phyloP scores from a whole-genome alignment of 2,888 invertebrate species.

The Corbicula japonica region DNA sequence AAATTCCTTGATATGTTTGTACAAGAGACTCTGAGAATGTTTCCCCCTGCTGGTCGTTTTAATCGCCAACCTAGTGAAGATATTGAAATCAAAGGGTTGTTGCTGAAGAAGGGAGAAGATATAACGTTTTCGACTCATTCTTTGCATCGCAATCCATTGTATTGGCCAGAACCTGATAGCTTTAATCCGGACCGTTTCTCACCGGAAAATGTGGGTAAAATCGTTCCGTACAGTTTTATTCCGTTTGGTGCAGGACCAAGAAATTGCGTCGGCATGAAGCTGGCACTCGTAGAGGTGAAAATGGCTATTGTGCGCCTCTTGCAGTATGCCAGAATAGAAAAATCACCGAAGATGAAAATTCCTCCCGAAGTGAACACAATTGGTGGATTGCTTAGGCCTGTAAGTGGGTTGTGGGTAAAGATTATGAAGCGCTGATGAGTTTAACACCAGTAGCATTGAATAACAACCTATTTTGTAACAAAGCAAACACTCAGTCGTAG shows the following conservation, averaged over 20 bases:
- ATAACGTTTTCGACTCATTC: constrained; percentile 59
- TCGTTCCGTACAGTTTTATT: constrained; percentile 66
- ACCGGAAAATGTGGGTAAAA: constrained; percentile 45
- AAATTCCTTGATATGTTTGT: constrained; percentile 66
- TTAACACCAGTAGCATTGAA: no score
- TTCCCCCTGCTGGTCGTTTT: constrained; percentile 57
- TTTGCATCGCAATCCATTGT: constrained; percentile 61
- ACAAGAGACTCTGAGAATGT: constrained; percentile 66
- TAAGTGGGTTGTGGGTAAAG: constrained; percentile 23
- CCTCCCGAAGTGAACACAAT: constrained; percentile 8
- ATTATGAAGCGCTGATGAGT: no score
- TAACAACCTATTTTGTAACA: no score
- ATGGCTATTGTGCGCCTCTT: constrained; percentile 67
- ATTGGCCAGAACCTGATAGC: constrained; percentile 68
- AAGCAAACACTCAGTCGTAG: no score
- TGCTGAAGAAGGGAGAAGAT: constrained; percentile 60
- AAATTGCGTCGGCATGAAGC: constrained; percentile 76
- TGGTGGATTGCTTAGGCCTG: constrained; percentile 14
- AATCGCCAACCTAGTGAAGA: constrained; percentile 52
- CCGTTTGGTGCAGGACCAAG: constrained; percentile 79
- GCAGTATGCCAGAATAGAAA: constrained; percentile 58
- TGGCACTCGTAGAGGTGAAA: constrained; percentile 74
- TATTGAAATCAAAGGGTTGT: constrained; percentile 50
- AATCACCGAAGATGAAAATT: constrained; percentile 50
- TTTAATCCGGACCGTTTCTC: constrained; percentile 72